Conservation (phyloP, 1,140 invertebrate species). For the Potamilus streckersoni region DNA sequence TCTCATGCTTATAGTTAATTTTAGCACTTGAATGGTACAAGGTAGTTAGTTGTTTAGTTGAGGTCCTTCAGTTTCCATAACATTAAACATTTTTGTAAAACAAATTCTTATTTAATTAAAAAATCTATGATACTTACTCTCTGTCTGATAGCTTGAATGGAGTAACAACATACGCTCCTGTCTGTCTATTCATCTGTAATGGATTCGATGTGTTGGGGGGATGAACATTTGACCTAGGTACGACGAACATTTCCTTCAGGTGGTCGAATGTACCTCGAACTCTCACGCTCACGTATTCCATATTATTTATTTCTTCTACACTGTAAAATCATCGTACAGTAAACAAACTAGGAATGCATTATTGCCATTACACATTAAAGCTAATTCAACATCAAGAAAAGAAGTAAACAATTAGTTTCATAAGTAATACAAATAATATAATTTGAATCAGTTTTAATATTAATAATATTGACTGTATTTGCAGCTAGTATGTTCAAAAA, state of each 20-base stretch:
- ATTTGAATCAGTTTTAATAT: neutral
- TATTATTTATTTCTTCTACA: constrained; percentile 68
- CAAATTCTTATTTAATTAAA: too few species aligned
- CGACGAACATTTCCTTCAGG: constrained; percentile 79
- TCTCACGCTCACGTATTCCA: constrained; percentile 82
- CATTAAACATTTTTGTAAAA: too few species aligned
- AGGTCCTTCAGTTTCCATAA: too few species aligned
- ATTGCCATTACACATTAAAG: neutral
- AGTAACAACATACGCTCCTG: constrained; percentile 63
- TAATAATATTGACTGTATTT: neutral
- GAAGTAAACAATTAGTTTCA: neutral
- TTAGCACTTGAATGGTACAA: too few species aligned
- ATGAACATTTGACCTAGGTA: constrained; percentile 76
- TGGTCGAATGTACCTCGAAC: constrained; percentile 76
- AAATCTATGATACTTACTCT: constrained; percentile 38
- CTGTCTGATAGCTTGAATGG: constrained; percentile 61
- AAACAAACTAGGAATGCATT: neutral
- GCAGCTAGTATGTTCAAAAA: neutral
- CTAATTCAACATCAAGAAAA: neutral
- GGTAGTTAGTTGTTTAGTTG: too few species aligned
- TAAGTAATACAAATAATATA: neutral
- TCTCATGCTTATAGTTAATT: too few species aligned
- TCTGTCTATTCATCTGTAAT: constrained; percentile 26
- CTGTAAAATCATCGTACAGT: constrained; percentile 62
- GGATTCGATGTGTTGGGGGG: neutral